Conservation (phyloP, 2,888 invertebrate genomes). For the Cataglyphis livida region DNA sequence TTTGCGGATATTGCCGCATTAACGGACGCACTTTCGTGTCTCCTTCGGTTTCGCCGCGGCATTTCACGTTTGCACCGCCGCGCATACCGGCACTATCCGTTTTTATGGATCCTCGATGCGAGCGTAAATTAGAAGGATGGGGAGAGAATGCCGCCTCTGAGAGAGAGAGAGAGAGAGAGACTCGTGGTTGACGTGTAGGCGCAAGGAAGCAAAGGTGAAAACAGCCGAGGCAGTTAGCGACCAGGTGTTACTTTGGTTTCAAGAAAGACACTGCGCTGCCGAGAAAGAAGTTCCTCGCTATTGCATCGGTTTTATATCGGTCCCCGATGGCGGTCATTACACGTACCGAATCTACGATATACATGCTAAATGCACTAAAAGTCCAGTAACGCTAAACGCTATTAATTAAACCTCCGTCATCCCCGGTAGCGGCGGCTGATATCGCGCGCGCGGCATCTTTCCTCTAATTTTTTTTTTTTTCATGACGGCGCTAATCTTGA, state of each 20-base stretch:
- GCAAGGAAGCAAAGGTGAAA: constrained; percentile 71
- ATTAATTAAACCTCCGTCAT: constrained; percentile 45
- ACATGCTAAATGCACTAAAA: constrained; percentile 70
- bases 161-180: not conserved
- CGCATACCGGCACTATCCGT: constrained; percentile 49
- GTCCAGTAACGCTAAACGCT: constrained; percentile 67
- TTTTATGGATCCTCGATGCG: constrained; percentile 67
- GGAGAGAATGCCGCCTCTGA: constrained; percentile 7
- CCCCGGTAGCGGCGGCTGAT: not conserved
- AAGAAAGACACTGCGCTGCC: constrained; percentile 27
- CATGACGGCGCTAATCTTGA: constrained; percentile 42
- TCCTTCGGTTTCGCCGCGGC: constrained; percentile 12
- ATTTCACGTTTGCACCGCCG: constrained; percentile 11
- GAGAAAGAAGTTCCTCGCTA: not conserved
- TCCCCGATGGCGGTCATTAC: not conserved
- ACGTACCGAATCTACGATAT: constrained; percentile 61
- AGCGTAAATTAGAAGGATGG: constrained; percentile 69
- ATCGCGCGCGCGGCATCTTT: constrained; percentile 4
- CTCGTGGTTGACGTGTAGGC: constrained; percentile 58
- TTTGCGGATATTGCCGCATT: constrained; percentile 44
- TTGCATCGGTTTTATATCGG: constrained; percentile 40
- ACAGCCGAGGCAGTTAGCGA: constrained; percentile 77
- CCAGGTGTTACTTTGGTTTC: constrained; percentile 76
- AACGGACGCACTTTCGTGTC: constrained; percentile 41
- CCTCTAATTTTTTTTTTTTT: not conserved